These are phyloP conservation scores for Icerya purchasi DNA, from an alignment of 2,888 invertebrate species.

Conservation along the genomic window DNA sequence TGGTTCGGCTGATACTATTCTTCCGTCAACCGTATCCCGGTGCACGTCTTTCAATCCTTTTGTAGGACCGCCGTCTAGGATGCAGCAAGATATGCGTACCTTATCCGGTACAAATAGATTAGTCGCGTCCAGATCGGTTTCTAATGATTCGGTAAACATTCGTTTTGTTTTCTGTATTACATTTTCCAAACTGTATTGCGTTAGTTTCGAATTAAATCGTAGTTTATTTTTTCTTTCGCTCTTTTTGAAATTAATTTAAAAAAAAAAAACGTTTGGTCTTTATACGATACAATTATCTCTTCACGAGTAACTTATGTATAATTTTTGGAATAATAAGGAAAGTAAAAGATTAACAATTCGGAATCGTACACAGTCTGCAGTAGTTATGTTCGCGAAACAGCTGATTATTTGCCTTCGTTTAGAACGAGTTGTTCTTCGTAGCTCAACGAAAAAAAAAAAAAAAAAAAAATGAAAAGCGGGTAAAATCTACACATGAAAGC, in stretches of 20 bases:
- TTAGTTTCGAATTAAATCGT: background rate
- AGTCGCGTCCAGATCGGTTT: conserved; percentile 24
- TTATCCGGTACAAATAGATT: conserved; percentile 15
- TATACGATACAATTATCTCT: background rate
- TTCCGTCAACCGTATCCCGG: conserved; percentile 66
- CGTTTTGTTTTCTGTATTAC: background rate
- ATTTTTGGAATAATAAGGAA: too few relatives aligned
- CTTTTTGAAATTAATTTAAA: background rate
- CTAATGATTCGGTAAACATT: conserved; percentile 25
- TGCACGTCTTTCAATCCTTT: conserved; percentile 69
- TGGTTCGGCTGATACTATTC: conserved; percentile 64
- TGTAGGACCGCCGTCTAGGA: conserved; percentile 24
- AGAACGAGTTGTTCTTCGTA: too few relatives aligned
- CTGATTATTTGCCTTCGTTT: too few relatives aligned
- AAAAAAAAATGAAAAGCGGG: too few relatives aligned
- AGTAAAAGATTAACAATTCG: too few relatives aligned
- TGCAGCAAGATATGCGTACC: conserved; percentile 8
- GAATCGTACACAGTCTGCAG: too few relatives aligned
- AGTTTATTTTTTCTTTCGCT: background rate
- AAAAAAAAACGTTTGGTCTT: background rate
- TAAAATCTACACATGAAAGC: too few relatives aligned
- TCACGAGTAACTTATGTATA: too few relatives aligned
- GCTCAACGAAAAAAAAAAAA: too few relatives aligned
- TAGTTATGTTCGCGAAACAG: too few relatives aligned
- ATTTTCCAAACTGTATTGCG: background rate